Conservation (phyloP, 2,888 invertebrate species). For the Galeruca laticollis region DNA sequence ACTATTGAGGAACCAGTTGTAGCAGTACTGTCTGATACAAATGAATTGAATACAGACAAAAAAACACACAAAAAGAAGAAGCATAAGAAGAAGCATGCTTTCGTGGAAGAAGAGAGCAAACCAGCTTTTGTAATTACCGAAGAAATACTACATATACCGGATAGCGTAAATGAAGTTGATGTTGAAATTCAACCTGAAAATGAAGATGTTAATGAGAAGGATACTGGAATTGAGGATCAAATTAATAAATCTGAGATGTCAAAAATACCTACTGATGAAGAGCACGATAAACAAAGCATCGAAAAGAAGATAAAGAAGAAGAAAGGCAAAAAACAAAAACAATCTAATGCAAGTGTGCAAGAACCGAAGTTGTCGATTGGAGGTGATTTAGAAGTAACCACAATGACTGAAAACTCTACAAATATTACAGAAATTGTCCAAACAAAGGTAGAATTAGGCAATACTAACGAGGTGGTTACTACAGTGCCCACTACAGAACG, state of each 20-base stretch:
- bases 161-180: constrained; percentile 15
- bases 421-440: not conserved
- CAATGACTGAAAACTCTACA: not conserved
- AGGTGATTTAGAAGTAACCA: too few relatives aligned
- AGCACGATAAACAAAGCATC: constrained; percentile 13
- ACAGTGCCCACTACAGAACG: not conserved
- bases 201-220: too few relatives aligned
- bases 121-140: constrained; percentile 46
- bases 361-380: not conserved
- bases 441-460: too few relatives aligned
- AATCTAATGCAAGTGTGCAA: not conserved
- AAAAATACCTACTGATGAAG: constrained; percentile 9
- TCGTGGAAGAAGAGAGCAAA: constrained; percentile 36
- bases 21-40: constrained; percentile 9
- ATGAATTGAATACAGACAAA: constrained; percentile 31
- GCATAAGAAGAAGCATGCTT: constrained; percentile 43
- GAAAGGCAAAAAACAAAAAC: constrained; percentile 8
- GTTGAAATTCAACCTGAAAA: not conserved
- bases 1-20: constrained; percentile 8
- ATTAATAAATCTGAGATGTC: constrained; percentile 8
- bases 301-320: constrained; percentile 21
- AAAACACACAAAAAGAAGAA: constrained; percentile 43
- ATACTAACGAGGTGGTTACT: too few relatives aligned
- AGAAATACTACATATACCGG: constrained; percentile 43
- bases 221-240: not conserved